phyloP scores from a whole-genome alignment of 2,113 vertebrate species.

The Okapia johnstoni region DNA sequence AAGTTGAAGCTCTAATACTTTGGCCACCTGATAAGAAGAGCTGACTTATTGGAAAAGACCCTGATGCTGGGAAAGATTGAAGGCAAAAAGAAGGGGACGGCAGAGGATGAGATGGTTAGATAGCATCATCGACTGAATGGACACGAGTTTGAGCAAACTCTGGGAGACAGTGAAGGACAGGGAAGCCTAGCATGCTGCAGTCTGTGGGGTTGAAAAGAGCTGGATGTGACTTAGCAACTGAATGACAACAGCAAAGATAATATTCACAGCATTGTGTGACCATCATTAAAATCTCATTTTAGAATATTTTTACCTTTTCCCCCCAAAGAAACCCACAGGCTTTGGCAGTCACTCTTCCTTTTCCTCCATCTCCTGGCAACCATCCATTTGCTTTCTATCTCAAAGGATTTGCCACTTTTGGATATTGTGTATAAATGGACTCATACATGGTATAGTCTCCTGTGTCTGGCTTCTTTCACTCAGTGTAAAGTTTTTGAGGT shows the following conservation, averaged over 20 bases:
- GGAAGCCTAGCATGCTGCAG: background rate
- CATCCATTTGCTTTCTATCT: background rate
- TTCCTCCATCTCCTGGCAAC: background rate
- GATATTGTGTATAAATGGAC: background rate
- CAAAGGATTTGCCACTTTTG: background rate
- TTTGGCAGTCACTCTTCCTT: accelerated
- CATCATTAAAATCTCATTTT: background rate
- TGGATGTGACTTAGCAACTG: background rate
- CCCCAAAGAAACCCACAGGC: accelerated
- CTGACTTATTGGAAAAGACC: background rate
- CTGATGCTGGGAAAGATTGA: background rate
- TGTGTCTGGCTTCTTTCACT: background rate
- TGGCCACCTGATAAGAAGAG: background rate
- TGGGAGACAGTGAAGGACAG: background rate
- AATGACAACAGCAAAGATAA: background rate
- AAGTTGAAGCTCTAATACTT: background rate
- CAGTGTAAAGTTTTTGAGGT: background rate
- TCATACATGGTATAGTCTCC: background rate
- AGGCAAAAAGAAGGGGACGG: background rate
- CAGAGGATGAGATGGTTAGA: background rate
- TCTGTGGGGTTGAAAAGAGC: background rate
- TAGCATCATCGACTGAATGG: background rate
- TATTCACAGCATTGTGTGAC: background rate
- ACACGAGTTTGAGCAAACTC: background rate
- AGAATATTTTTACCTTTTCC: background rate